Percentiles rank a stretch among this genome's conserved stretches.
These are phyloP conservation scores for Penelope pileata DNA, from an alignment of 2,113 vertebrate species.

Conservation along the genomic window DNA sequence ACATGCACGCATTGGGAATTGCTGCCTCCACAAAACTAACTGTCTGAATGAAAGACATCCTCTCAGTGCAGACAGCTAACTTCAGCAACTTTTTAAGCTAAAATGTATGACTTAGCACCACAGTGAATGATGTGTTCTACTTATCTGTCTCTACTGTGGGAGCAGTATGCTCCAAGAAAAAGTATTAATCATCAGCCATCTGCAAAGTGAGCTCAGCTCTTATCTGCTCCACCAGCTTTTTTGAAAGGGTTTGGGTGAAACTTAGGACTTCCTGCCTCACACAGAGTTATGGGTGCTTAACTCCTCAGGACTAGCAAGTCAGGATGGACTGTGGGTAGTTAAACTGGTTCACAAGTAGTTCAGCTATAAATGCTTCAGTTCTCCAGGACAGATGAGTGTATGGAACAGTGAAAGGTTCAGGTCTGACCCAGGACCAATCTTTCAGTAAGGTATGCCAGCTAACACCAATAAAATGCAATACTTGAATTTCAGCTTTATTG, in stretches of 20 bases:
- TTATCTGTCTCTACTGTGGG: background rate
- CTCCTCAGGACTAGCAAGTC: background rate
- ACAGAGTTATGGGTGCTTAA: background rate
- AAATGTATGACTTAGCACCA: background rate
- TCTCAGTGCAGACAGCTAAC: background rate
- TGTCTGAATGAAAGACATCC: background rate
- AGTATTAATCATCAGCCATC: background rate
- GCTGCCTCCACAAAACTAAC: background rate
- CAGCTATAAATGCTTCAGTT: background rate
- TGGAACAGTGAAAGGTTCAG: background rate
- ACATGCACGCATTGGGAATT: background rate
- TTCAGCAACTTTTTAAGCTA: background rate
- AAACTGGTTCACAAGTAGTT: background rate
- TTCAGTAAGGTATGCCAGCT: background rate
- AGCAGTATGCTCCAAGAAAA: background rate
- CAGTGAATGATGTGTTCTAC: background rate
- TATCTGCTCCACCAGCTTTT: background rate
- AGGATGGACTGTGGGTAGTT: background rate
- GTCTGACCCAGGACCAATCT: background rate
- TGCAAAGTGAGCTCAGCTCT: background rate
- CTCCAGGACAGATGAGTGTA: background rate
- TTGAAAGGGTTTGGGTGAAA: background rate
- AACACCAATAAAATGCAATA: background rate
- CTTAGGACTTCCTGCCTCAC: background rate
- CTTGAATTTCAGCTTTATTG: background rate